Evolutionary conservation across 2,113 vertebrate genomes (phyloP).

Genomic region (Martes martes): DNA sequence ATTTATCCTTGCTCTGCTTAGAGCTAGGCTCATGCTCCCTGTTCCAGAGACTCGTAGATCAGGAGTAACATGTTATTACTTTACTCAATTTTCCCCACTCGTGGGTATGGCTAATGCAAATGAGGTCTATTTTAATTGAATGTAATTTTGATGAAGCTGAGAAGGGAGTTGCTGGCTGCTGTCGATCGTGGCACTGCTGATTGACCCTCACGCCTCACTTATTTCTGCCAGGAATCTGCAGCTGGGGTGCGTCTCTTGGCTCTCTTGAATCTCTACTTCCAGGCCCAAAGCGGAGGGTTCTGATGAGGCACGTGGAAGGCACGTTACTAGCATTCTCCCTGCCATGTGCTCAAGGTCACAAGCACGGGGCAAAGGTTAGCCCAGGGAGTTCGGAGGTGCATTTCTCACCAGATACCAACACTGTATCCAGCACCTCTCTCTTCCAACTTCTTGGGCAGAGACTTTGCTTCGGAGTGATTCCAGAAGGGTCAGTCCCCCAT

Average conservation of each 20-base stretch:
- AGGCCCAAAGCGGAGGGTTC: neutral
- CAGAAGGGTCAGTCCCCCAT: neutral
- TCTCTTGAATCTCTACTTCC: neutral
- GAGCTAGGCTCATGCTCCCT: too few relatives aligned
- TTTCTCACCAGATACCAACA: neutral
- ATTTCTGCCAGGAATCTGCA: neutral
- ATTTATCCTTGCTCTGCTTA: neutral
- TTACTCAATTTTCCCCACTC: neutral
- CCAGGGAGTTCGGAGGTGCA: neutral
- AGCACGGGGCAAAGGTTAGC: neutral
- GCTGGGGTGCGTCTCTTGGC: neutral
- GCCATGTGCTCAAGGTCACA: neutral
- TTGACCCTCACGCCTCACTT: neutral
- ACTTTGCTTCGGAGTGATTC: neutral
- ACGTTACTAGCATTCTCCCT: neutral
- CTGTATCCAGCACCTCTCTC: neutral
- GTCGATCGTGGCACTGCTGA: neutral
- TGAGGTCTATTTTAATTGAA: neutral
- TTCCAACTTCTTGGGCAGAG: neutral
- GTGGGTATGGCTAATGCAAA: neutral
- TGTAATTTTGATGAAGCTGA: neutral
- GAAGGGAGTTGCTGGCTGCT: neutral
- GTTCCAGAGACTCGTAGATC: fast-evolving
- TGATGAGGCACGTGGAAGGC: neutral
- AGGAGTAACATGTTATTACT: fast-evolving